Evolutionary conservation across 2,888 invertebrate genomes (phyloP), one percentile per base, ranked within the genome.

Genomic region (Ctena decussata): DNA sequence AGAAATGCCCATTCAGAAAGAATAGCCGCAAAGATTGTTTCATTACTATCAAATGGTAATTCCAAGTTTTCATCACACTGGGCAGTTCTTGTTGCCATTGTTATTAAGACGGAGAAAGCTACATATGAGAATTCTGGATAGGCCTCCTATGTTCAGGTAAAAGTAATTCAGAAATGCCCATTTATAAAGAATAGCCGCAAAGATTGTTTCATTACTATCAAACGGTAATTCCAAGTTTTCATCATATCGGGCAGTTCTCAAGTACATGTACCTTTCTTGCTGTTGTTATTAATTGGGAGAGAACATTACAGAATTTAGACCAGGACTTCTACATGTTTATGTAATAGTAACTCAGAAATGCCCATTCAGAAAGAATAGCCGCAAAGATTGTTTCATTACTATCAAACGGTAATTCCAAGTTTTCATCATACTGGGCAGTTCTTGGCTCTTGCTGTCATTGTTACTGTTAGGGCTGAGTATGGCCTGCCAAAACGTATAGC

Each of bases 381-480:
- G 81, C 81, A 32, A 75, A 35, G 69, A 69, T 73, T 71, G 77
- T 65, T 84, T 84, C 72, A 70, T 41, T 35, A 6, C 15, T 41
- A 80, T 84, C 80, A 81, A 84, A 84, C 65, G 84, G 84, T 84
- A 84, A 84, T 84, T 84, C 80, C 70, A 84, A 77, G 71, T 73
- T 74, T 74, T 77, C 84, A 84, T 84, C 84, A 81, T 70, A 18
- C 8, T 21, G 21, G 49, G 49, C 49, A 49, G 6, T 6, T 41
- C n/a, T n/a, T n/a, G n/a, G n/a, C n/a, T n/a, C n/a, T n/a, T n/a
- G n/a, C n/a, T n/a, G n/a, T n/a, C n/a, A n/a, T n/a, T n/a, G n/a
- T n/a, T n/a, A n/a, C n/a, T n/a, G n/a, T n/a, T n/a, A n/a, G n/a
- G n/a, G n/a, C n/a, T n/a, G n/a, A n/a, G n/a, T n/a, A n/a, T n/a